Evolutionary conservation across 2,113 vertebrate species (phyloP).

Genomic region (Furnarius figulus): DNA sequence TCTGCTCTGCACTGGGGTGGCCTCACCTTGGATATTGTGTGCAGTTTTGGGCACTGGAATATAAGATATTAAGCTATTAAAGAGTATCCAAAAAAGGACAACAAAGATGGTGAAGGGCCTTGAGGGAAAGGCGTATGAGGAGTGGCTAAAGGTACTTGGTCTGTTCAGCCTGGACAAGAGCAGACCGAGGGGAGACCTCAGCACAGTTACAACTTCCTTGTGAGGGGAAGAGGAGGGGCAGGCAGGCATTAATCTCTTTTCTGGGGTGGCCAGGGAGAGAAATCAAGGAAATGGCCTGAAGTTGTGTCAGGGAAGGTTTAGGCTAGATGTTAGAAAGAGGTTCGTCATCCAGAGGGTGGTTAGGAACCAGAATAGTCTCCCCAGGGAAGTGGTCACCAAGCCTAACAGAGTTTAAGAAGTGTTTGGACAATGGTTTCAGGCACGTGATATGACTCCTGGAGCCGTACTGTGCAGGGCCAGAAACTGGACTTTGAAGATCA

Average conservation of each 20-base stretch:
- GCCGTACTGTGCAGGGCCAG: neutral
- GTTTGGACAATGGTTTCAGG: neutral
- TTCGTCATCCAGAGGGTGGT: neutral
- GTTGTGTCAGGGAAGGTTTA: neutral
- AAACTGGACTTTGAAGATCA: accelerated
- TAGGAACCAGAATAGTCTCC: neutral
- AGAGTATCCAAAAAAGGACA: neutral
- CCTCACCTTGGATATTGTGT: neutral
- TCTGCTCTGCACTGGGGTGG: neutral
- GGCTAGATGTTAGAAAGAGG: neutral
- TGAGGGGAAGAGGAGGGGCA: neutral
- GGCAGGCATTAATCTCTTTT: neutral
- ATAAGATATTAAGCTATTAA: neutral
- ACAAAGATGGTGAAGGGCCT: neutral
- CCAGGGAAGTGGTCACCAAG: neutral
- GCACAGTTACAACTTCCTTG: neutral
- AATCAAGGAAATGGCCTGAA: neutral
- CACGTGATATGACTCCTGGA: neutral
- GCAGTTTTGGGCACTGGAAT: neutral
- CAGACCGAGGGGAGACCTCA: neutral
- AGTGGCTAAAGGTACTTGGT: neutral
- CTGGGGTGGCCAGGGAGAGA: neutral
- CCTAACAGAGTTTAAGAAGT: neutral
- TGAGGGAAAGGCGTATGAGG: neutral
- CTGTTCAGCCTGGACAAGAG: neutral